Evolutionary conservation across 2,113 vertebrate species (phyloP).

Genomic region (Nyctibius bracteatus): DNA sequence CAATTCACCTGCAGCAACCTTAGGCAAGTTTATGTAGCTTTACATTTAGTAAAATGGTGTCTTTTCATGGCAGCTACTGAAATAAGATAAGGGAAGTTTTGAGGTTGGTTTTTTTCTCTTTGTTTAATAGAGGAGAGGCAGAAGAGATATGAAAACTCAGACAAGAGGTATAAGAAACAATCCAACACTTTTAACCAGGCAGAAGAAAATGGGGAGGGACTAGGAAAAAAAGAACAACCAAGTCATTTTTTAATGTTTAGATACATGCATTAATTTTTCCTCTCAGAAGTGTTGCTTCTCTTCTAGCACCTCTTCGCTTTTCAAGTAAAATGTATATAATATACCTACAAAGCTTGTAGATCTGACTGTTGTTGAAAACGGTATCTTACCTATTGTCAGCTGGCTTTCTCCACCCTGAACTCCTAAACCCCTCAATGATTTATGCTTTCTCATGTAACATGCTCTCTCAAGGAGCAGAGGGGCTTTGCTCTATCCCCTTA

Average conservation of each 20-base stretch:
- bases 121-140: neutral
- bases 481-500: neutral
- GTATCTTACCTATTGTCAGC: neutral
- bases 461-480: neutral
- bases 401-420: neutral
- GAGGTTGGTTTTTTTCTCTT: rapidly evolving
- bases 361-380: neutral
- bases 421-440: neutral
- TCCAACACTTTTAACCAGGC: neutral
- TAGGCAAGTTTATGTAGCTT: neutral
- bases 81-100: neutral
- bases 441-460: neutral
- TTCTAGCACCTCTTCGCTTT: neutral
- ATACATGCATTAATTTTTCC: neutral
- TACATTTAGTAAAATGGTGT: neutral
- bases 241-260: neutral
- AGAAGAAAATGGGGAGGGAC: neutral
- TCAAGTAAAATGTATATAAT: neutral
- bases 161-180: neutral
- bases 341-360: neutral
- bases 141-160: neutral
- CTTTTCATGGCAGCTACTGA: neutral
- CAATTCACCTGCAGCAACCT: neutral
- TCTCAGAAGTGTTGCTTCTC: neutral
- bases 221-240: neutral